Conservation (phyloP, 2,797 vertebrate genomes). For the Parauchenoglanis ngamensis region DNA sequence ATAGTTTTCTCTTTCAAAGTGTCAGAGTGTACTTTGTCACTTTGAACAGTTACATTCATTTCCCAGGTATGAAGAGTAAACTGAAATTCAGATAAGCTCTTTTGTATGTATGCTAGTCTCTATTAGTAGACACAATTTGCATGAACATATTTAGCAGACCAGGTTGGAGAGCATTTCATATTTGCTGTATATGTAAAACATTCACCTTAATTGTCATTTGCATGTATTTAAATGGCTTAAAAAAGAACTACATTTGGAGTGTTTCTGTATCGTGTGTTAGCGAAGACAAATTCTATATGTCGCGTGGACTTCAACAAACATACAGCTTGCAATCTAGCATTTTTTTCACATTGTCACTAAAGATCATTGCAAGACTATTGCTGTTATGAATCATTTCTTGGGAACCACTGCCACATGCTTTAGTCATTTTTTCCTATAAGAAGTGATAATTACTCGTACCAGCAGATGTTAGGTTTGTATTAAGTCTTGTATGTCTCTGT, state of each 20-base stretch:
- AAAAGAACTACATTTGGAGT: neutral
- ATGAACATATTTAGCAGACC: slow-evolving; percentile 21
- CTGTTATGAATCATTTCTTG: neutral
- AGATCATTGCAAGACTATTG: neutral
- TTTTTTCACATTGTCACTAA: neutral
- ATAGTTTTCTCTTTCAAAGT: neutral
- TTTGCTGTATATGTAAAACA: slow-evolving; percentile 24
- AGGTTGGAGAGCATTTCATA: neutral
- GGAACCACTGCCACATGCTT: neutral
- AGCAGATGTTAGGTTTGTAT: neutral
- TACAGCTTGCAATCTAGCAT: neutral
- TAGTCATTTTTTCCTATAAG: neutral
- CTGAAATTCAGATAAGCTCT: neutral
- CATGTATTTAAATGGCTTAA: neutral
- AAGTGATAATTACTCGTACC: neutral
- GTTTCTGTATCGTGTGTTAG: neutral
- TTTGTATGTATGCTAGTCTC: neutral
- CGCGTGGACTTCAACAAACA: neutral
- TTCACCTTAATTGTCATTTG: neutral
- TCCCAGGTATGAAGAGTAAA: neutral
- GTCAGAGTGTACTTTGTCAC: neutral
- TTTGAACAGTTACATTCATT: neutral
- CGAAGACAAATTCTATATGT: neutral
- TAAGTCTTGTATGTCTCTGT: neutral
- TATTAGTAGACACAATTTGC: slow-evolving; percentile 33